Evolutionary conservation across 2,888 invertebrate genomes (phyloP).

Genomic region (Antheraea yamamai): DNA sequence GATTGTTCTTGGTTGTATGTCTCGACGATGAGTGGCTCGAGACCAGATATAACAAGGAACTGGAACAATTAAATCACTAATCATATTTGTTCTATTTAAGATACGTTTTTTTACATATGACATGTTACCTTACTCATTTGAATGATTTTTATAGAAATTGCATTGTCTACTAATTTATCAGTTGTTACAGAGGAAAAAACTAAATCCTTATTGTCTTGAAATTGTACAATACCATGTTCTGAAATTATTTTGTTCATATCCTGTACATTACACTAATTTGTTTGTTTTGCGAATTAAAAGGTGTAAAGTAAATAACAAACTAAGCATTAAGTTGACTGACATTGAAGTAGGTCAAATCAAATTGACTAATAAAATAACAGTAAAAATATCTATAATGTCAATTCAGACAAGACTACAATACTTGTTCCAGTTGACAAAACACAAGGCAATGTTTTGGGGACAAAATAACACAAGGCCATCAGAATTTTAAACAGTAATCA

Average conservation of each 20-base stretch:
- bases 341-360: not conserved
- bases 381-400: conserved; percentile 7
- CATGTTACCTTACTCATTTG: conserved; percentile 33
- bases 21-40: conserved; percentile 61
- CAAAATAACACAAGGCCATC: not conserved
- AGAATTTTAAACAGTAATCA: not conserved
- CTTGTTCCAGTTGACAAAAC: conserved; percentile 7
- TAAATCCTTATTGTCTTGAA: not conserved
- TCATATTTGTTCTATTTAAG: conserved; percentile 7
- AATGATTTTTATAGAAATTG: not conserved
- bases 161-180: not conserved
- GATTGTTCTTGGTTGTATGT: conserved; percentile 74
- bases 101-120: conserved; percentile 25
- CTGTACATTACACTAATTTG: not conserved
- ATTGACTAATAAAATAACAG: not conserved
- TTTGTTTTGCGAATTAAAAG: not conserved
- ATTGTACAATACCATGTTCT: not conserved
- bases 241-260: not conserved
- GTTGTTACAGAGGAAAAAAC: not conserved
- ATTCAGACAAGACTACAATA: conserved; percentile 10
- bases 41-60: conserved; percentile 66
- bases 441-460: conserved; percentile 4
- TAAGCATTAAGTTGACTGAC: not conserved
- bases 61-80: conserved; percentile 53
- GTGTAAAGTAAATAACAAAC: not conserved